phyloP scores from a whole-genome alignment of 2,797 vertebrate species.

The Anomalospiza imberbis region DNA sequence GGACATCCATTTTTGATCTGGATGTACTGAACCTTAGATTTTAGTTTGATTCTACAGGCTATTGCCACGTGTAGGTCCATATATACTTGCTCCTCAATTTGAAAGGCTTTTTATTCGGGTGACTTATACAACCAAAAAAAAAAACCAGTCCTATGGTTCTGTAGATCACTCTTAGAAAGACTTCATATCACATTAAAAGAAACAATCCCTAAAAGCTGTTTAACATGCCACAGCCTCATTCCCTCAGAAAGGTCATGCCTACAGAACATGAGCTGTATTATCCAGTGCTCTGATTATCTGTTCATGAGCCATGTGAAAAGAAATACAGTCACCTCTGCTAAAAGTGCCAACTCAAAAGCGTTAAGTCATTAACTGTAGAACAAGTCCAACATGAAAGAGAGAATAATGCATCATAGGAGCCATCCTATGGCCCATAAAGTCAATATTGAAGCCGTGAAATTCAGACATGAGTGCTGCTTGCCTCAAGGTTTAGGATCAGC shows the following conservation, averaged over 20 bases:
- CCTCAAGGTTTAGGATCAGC: background rate
- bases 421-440: conserved; percentile 35
- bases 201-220: background rate
- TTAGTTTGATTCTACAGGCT: background rate
- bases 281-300: background rate
- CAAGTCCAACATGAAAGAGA: background rate
- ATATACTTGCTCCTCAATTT: background rate
- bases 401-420: background rate
- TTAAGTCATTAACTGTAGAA: conserved; percentile 11
- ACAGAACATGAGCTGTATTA: background rate
- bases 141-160: background rate
- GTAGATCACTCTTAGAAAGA: background rate
- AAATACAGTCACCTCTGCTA: background rate
- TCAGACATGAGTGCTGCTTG: background rate
- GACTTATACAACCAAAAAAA: background rate
- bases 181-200: background rate
- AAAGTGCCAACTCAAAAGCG: background rate
- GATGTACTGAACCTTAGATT: background rate
- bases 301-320: background rate
- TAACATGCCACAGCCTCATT: background rate
- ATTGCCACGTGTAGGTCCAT: background rate
- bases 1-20: background rate
- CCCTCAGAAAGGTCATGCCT: background rate
- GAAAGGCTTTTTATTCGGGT: background rate
- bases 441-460: conserved; percentile 13